Evolutionary conservation across 2,888 invertebrate genomes (phyloP), one percentile per base, ranked within the genome.

Genomic region (Anaspis maculata): DNA sequence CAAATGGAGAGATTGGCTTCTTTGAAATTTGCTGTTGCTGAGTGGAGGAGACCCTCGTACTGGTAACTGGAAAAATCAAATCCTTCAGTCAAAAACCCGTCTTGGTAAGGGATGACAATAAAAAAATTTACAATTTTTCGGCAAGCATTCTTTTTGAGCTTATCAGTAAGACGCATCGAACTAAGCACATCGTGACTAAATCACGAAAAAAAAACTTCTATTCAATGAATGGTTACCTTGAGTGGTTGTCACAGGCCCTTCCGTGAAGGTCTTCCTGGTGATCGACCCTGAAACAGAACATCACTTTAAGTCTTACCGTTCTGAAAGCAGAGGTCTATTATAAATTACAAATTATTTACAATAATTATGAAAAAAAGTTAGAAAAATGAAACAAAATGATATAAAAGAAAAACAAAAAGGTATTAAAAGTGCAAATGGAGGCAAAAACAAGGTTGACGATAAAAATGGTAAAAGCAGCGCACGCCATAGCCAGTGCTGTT

Each of bases 1-100:
- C 83, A 69, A 90, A 89, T 45, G 90, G 86, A 55, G 89, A 88
- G 60, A 83, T 75, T 49, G 83, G 79, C 64, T 79, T 85, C 63
- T 76, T 62, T 69, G 73, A 31, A 7, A 49, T 39, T 45, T 56
- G 55, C 6, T 25, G 15, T 37, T 54, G 51, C 31, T 56, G 55
- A 34, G 59, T 54, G 27, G 40, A 46, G 29, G 56, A 54, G 11
- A 57, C 52, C 39, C 47, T 54, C 13, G 54, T 9, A 9, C 10
- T 53, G 19, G 59, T 57, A 30, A 60, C 60, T 59, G 44, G 35
- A 56, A 42, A 11, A n/a, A n/a, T n/a, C n/a, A n/a, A n/a, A n/a
- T n/a, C n/a, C n/a, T n/a, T n/a, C n/a, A n/a, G n/a, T n/a, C n/a
- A n/a, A n/a, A n/a, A n/a, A n/a, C n/a, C n/a, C n/a, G n/a, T n/a